Evolutionary conservation across 2,888 invertebrate genomes (phyloP).

Genomic region (Thumatha senex): DNA sequence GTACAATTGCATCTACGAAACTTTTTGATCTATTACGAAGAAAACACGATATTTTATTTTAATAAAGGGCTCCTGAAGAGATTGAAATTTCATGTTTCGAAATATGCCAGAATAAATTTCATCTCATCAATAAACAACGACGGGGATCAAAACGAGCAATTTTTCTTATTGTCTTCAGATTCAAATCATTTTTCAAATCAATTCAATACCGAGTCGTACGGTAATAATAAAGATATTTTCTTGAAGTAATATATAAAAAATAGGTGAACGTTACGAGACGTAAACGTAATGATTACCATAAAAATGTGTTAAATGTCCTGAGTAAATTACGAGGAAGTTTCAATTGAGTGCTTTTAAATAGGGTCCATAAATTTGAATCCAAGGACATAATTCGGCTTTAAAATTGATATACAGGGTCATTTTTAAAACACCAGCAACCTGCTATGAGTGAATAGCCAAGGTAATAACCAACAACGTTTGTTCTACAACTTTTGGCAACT

Average conservation of each 20-base stretch:
- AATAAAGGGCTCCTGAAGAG: slow-evolving; percentile 2
- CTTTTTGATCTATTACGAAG: not conserved
- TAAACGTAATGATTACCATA: too few relatives aligned
- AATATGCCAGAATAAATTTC: slow-evolving; percentile 21
- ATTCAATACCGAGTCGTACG: slow-evolving; percentile 6
- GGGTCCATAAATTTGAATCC: too few relatives aligned
- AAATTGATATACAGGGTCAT: too few relatives aligned
- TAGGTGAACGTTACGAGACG: too few relatives aligned
- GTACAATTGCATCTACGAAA: not conserved
- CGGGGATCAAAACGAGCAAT: slow-evolving; percentile 27
- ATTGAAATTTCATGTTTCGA: slow-evolving; percentile 15
- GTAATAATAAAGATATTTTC: not conserved
- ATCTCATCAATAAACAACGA: slow-evolving; percentile 23
- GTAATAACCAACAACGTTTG: too few relatives aligned
- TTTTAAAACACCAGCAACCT: too few relatives aligned
- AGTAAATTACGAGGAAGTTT: too few relatives aligned
- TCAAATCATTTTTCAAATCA: slow-evolving; percentile 26
- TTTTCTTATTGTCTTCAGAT: slow-evolving; percentile 27
- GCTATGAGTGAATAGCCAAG: too few relatives aligned
- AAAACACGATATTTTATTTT: not conserved
- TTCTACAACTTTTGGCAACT: too few relatives aligned
- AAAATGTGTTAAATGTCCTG: too few relatives aligned
- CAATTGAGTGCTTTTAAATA: too few relatives aligned
- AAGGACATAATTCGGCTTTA: too few relatives aligned
- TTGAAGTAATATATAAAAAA: not conserved